Evolutionary conservation across 2,797 vertebrate genomes (phyloP), one percentile per base, ranked within the genome.

Genomic region (Argya squamiceps): DNA sequence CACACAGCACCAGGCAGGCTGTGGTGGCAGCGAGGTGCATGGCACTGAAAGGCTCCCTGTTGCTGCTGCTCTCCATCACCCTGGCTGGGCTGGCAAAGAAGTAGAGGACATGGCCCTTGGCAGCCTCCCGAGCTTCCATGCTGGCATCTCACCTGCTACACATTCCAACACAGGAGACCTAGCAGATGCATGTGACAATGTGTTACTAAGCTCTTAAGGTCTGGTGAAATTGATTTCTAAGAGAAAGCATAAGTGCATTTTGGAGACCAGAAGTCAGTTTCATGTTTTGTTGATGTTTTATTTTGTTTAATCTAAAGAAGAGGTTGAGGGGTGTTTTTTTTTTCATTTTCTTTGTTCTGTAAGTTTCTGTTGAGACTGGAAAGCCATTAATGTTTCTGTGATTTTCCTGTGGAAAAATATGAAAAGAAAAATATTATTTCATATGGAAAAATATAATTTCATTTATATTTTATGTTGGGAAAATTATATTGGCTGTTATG

Each of bases 401-500:
- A 95, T 94, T 96, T 97, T 50, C 87, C 59, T 91, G 67, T 89
- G 56, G 92, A 73, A 95, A 93, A 75, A 84, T 91, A 70, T 67
- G 32, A 89, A 90, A 84, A n/a, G 49, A 91, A 95, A 95, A 95
- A 87, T 83, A 46, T 67, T 92, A 92, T 85, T 91, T 43, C 41
- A 18, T 43, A 17, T 18, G 39, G 39, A 39, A 39, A 39, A 39
- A 39, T 39, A 39, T 39, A 39, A 39, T 39, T 39, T 39, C 9
- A 39, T 39, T 39, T 39, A 39, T 39, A 39, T 39, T 39, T 39
- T 93, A 65, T 73, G 39, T 92, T 92, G 73, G 63, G 92, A 84
- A 95, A 91, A 39, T 95, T 97, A 73, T 92, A 29, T 91, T 91
- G 29, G 30, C 67, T 89, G 75, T 21, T 71, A 5, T 6, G 26